Percentiles rank a stretch among this genome's conserved stretches.
These are phyloP conservation scores for Pteromalus puparum DNA, from an alignment of 1,140 invertebrate genomes.

Conservation along the genomic window DNA sequence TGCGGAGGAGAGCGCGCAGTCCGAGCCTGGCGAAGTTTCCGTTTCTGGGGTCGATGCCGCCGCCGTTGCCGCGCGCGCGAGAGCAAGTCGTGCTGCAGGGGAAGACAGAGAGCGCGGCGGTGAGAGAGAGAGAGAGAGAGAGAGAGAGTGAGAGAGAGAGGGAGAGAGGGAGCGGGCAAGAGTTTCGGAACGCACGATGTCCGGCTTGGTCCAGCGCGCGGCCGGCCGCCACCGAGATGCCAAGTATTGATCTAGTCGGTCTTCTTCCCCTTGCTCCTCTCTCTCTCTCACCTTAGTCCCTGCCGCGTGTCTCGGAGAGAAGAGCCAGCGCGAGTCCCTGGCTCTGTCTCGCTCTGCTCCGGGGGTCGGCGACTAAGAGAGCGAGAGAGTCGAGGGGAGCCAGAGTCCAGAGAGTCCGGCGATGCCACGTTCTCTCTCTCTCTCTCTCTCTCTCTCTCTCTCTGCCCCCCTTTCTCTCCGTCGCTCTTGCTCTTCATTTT, in stretches of 20 bases:
- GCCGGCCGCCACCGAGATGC: conserved; percentile 65
- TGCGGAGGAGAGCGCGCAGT: neutral
- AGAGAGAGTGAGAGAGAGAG: conserved; percentile 18
- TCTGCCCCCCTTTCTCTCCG: neutral
- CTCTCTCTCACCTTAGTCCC: conserved; percentile 53
- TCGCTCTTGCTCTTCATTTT: conserved; percentile 22
- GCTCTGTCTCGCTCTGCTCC: conserved; percentile 58
- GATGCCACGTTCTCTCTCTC: neutral
- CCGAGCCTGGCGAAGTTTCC: conserved; percentile 43
- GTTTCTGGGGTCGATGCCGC: conserved; percentile 46
- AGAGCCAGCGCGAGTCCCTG: conserved; percentile 38
- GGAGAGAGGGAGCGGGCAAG: conserved; percentile 54
- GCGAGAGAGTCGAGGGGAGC: neutral
- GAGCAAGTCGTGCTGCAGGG: neutral
- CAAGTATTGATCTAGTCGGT: conserved; percentile 75
- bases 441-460: neutral
- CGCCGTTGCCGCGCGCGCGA: neutral
- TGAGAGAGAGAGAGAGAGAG: conserved; percentile 37
- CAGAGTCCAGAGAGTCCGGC: conserved; percentile 34
- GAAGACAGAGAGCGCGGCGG: conserved; percentile 28
- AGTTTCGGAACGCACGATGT: conserved; percentile 72
- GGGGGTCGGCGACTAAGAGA: conserved; percentile 59
- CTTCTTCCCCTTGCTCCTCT: conserved; percentile 65
- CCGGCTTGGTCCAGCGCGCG: conserved; percentile 72
- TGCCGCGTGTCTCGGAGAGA: conserved; percentile 45